phyloP scores from a whole-genome alignment of 2,113 vertebrate species.

The Crypturellus undulatus region DNA sequence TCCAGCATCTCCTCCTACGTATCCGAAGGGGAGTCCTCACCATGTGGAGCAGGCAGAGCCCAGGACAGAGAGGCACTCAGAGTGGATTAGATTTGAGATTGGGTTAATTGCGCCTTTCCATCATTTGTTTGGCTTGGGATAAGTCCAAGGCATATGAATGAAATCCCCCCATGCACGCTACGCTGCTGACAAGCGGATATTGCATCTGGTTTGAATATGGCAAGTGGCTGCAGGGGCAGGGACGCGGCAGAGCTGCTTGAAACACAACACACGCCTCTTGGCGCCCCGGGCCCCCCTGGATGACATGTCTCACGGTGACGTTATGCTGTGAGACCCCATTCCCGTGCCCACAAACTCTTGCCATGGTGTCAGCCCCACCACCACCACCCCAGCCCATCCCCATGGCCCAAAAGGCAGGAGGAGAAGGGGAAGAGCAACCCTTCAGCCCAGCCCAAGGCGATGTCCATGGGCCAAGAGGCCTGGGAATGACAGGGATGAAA shows the following conservation, averaged over 20 bases:
- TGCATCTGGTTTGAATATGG: slow-evolving; percentile 73
- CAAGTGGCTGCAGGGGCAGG: slow-evolving; percentile 40
- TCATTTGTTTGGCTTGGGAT: slow-evolving; percentile 66
- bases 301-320: slow-evolving; percentile 11
- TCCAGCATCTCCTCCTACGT: not conserved
- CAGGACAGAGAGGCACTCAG: slow-evolving; percentile 37
- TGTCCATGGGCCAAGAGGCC: not conserved
- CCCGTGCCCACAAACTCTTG: not conserved
- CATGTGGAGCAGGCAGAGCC: not conserved
- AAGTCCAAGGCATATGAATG: slow-evolving; percentile 36
- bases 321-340: slow-evolving; percentile 21
- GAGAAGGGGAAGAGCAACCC: not conserved
- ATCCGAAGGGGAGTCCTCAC: slow-evolving; percentile 1
- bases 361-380: not conserved
- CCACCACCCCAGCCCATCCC: not conserved
- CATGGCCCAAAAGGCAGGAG: not conserved
- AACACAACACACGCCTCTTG: slow-evolving; percentile 52
- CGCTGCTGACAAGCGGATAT: slow-evolving; percentile 60
- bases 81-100: slow-evolving; percentile 40
- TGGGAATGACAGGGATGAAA: not conserved
- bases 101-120: slow-evolving; percentile 69
- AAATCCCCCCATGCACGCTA: slow-evolving; percentile 23
- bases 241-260: slow-evolving; percentile 54
- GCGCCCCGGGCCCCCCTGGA: not conserved
- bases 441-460: not conserved